Evolutionary conservation across 2,113 vertebrate genomes (phyloP).

Genomic region (Bufo gargarizans): DNA sequence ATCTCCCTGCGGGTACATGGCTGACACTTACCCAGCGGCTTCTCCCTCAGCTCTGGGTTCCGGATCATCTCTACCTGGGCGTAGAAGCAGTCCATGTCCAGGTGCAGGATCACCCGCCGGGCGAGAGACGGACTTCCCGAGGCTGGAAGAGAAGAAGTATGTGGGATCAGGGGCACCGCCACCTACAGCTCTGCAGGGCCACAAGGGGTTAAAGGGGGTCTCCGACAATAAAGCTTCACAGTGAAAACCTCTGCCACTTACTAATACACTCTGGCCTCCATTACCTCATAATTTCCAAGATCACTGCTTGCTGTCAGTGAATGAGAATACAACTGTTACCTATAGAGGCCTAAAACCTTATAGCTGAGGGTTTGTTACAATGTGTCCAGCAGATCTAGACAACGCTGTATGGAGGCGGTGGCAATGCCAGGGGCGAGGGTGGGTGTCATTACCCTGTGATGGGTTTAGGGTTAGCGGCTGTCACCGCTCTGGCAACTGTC

Average conservation of each 20-base stretch:
- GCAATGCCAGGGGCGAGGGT: neutral
- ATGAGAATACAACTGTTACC: no score
- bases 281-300: no score
- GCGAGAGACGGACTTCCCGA: neutral
- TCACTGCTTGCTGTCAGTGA: no score
- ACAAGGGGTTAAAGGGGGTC: neutral
- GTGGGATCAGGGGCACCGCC: neutral
- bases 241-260: no score
- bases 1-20: no score
- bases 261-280: no score
- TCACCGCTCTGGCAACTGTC: no score
- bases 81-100: conserved; percentile 93
- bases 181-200: neutral
- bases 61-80: conserved; percentile 92
- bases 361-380: neutral
- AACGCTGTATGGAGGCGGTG: no score
- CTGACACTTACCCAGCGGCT: conserved; percentile 79
- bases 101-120: conserved; percentile 77
- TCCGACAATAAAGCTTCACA: no score
- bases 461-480: no score
- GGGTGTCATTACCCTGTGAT: neutral
- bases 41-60: conserved; percentile 79
- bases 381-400: neutral
- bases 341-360: neutral
- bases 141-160: neutral